Percentiles rank a stretch among this genome's conserved stretches.
phyloP scores from a whole-genome alignment of 2,888 invertebrate species.

The Melipona beecheii region DNA sequence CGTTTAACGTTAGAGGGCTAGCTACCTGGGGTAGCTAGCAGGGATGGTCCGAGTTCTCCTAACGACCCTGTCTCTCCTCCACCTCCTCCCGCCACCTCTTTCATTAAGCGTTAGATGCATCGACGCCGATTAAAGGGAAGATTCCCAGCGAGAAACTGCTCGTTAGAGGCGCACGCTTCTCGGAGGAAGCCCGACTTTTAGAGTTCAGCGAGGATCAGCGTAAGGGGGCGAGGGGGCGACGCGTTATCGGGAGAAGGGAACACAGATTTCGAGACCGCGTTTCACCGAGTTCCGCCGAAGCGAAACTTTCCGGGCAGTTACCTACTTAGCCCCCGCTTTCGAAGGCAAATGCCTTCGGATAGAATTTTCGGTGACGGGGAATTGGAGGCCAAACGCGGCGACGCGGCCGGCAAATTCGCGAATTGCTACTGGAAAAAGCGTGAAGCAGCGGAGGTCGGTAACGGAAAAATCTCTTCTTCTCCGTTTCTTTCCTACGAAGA shows the following conservation, averaged over 20 bases:
- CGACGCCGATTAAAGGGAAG: constrained; percentile 60
- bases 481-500: too few species aligned
- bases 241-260: constrained; percentile 6
- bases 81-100: constrained; percentile 31
- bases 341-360: background rate
- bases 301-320: constrained; percentile 19
- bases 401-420: too few species aligned
- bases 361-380: background rate
- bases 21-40: background rate
- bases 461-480: background rate
- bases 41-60: background rate
- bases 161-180: constrained; percentile 29
- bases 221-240: too few species aligned
- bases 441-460: background rate
- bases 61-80: constrained; percentile 13
- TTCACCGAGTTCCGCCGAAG: background rate
- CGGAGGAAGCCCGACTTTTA: too few species aligned
- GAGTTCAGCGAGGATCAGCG: too few species aligned
- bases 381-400: background rate
- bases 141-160: constrained; percentile 31
- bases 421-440: background rate
- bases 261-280: background rate
- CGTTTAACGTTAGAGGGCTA: constrained; percentile 55
- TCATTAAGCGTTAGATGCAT: constrained; percentile 52
- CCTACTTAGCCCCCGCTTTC: background rate